Conservation (phyloP, 2,797 vertebrate genomes). For the Pyrrhura leucotis region DNA sequence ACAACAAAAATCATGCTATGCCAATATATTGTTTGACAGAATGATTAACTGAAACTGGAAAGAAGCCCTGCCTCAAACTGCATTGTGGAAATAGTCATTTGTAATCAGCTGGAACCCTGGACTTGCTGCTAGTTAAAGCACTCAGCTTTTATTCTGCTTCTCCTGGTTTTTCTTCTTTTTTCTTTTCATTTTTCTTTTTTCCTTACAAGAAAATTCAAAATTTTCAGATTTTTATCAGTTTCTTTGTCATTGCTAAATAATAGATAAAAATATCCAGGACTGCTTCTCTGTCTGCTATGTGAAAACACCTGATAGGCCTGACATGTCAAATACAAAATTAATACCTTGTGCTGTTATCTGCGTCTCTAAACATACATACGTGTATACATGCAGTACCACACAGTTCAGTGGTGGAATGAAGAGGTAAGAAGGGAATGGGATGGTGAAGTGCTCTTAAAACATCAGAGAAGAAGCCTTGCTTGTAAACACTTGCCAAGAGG, state of each 20-base stretch:
- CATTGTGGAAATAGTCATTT: not conserved
- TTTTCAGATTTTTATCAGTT: not conserved
- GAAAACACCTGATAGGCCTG: not conserved
- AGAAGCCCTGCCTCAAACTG: not conserved
- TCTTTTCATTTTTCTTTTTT: not conserved
- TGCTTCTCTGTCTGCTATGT: not conserved
- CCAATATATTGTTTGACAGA: not conserved
- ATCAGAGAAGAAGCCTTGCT: not conserved
- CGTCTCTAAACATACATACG: fast-evolving
- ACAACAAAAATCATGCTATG: not conserved
- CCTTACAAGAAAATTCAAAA: not conserved
- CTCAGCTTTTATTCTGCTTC: not conserved
- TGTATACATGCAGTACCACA: not conserved
- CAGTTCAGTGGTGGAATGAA: not conserved
- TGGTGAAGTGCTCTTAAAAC: not conserved
- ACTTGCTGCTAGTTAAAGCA: not conserved
- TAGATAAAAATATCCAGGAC: not conserved
- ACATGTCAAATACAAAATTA: not conserved
- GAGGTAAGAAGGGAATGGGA: not conserved
- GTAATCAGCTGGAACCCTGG: not conserved
- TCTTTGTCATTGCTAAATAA: not conserved
- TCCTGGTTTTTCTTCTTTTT: not conserved
- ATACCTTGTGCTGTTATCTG: not conserved
- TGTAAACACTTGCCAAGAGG: not conserved
- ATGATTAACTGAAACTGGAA: not conserved